Base-by-base conservation (phyloP, 2,113 vertebrate species). In the Steatornis caripensis region DNA sequence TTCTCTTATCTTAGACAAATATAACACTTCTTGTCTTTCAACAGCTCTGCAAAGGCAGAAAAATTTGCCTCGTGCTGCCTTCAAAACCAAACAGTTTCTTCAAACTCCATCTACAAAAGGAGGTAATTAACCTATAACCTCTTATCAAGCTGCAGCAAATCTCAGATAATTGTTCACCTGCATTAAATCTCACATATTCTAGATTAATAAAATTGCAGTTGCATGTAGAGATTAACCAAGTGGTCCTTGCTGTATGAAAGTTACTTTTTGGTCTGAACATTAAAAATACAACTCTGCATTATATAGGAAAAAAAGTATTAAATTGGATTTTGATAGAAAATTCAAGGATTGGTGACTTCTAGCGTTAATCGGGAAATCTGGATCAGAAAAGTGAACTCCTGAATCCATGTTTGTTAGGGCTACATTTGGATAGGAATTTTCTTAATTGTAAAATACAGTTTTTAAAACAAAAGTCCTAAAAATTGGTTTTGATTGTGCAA, bases 41-140 rank as follows among this genome's bases (percentile, higher is more conserved):
- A 98, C 99, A 99, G 98, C 98, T 98, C 98, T 98, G 94, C 98
- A 99, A 98, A 99, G 99, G 98, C 98, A 99, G 98, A 98, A 99
- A 90, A 98, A 98, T 97, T 98, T 99, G 95, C 98, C 98, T 97
- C 98, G 98, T 94, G 98, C 99, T 97, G 99, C 99, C 97, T 99
- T 99, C 98, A 99, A 99, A 99, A 97, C 99, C 98, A 99, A 99
- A 99, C 99, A 99, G 98, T 99, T 98, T 96, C 99, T 99, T 98
- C 99, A 98, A 99, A 99, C 98, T 97, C 98, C 99, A 96, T 98
- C 99, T 88, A 94, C 99, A 98, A 99, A 99, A 98, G 98, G 99
- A 99, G 99, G 99, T 99, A 99, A 99, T 97, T 96, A 89, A 96
- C 87, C 76, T 96, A 72, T 96, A 90, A 54, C 97, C 98, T 97